Conservation (phyloP, 1,140 invertebrate species). For the Zaprionus lachaisei region DNA sequence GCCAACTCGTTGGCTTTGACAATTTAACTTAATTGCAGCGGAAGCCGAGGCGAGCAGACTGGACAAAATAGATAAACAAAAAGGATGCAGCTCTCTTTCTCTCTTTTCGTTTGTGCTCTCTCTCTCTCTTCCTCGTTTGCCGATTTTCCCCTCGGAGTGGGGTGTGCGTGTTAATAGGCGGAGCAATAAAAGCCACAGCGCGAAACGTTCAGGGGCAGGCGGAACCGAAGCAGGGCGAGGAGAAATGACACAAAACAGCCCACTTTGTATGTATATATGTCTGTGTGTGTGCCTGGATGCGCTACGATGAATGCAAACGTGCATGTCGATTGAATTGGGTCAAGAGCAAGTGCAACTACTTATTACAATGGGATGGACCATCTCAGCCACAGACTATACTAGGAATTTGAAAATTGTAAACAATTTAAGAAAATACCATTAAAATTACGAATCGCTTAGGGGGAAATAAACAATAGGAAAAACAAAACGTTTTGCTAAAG, state of each 20-base stretch:
- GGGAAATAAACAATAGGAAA: not conserved
- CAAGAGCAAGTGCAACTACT: not conserved
- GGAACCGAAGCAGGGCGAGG: not conserved
- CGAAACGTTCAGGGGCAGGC: constrained; percentile 10
- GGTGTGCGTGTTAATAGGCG: constrained; percentile 72
- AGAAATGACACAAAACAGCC: constrained; percentile 54
- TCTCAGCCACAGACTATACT: not conserved
- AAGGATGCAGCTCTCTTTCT: constrained; percentile 7
- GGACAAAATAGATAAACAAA: constrained; percentile 26
- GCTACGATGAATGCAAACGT: constrained; percentile 19
- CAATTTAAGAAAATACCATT: not conserved
- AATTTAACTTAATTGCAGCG: constrained; percentile 78
- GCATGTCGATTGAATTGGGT: not conserved
- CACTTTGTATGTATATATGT: constrained; percentile 27
- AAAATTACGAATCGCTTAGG: not conserved
- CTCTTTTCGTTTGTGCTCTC: not conserved
- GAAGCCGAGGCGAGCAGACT: constrained; percentile 21
- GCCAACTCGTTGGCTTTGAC: constrained; percentile 73
- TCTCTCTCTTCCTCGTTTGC: constrained; percentile 8
- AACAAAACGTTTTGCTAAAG: not conserved
- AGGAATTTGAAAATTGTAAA: not conserved
- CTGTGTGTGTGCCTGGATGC: constrained; percentile 9
- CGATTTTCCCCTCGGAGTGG: constrained; percentile 20
- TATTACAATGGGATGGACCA: not conserved
- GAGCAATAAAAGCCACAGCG: constrained; percentile 71